Base-by-base conservation (phyloP, 2,888 invertebrate genomes). In the Lasius fuliginosus region DNA sequence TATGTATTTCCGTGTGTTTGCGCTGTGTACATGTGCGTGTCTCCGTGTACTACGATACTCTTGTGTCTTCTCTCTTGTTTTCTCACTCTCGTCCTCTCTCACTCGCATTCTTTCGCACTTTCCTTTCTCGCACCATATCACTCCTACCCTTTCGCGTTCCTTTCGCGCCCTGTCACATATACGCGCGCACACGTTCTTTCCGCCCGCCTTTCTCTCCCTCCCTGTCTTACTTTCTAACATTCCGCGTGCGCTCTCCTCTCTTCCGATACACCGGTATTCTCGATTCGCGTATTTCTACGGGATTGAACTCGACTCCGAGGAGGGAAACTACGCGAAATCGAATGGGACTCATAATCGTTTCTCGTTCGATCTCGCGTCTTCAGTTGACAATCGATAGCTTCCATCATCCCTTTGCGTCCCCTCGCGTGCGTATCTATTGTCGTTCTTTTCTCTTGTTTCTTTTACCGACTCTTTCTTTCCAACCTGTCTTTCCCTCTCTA, bases 31-130 rank as follows among this genome's bases (percentile, higher is more conserved):
- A 83, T 83, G 79, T 73, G 81, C 77, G 86, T 91, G 87, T 74
- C 86, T 91, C 87, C 82, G 88, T 91, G 91, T 90, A 88, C 90
- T 88, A 92, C 92, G 92, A 92, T 92, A 95, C 85, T 95, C 95
- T 92, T 95, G 92, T 91, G 87, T 90, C 89, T 87, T 86, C 89
- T 89, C 74, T 82, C 71, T 49, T 64, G 73, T 86, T 46, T 67
- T 84, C 46, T 69, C 53, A 49, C 71, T 56, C 67, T 64, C 62
- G 4, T 33, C 1, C 64, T 88, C 67, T 89, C 85, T 86, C 85
- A 79, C 85, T 85, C 69, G 11, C 62, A 18, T 82, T 87, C 83
- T 86, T 84, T 86, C 87, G 84, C 87, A 76, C 85, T 79, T 85
- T 88, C 83, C 86, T 86, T 85, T 87, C 67, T 73, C 85, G 23